These are phyloP conservation scores for Punctoribates punctum DNA, from an alignment of 2,888 invertebrate genomes.

Conservation along the genomic window DNA sequence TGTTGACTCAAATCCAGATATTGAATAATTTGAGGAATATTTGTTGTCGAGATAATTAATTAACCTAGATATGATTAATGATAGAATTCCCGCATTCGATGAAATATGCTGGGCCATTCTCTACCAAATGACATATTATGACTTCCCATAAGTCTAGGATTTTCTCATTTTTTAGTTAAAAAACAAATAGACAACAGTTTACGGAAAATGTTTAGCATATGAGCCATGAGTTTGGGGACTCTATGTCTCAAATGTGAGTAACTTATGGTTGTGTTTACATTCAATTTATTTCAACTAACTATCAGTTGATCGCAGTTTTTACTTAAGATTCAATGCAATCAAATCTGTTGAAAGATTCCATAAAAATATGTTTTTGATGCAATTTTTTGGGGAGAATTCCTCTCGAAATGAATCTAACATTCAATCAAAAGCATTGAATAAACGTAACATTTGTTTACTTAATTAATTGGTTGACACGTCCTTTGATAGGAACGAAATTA, in stretches of 20 bases:
- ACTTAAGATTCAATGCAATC: not conserved
- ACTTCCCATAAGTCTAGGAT: not conserved
- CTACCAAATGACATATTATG: not conserved
- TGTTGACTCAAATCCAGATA: not conserved
- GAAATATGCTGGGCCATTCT: slow-evolving; percentile 21
- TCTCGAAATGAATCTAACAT: too few relatives aligned
- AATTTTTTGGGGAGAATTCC: too few relatives aligned
- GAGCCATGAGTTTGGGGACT: not conserved
- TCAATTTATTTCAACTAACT: not conserved
- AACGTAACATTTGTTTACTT: not conserved
- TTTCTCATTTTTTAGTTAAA: not conserved
- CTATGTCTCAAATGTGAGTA: not conserved
- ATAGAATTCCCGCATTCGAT: slow-evolving; percentile 6
- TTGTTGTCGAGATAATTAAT: slow-evolving; percentile 9
- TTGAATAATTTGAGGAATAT: not conserved
- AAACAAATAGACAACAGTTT: not conserved
- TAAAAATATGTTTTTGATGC: not conserved
- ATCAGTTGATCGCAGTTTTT: not conserved
- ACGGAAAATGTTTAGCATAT: slow-evolving; percentile 12
- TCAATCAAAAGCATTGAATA: not conserved
- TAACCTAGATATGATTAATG: slow-evolving; percentile 34
- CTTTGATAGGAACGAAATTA: not conserved
- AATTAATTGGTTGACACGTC: not conserved
- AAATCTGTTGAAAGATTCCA: not conserved
- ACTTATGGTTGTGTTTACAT: slow-evolving; percentile 28